Base-by-base conservation (phyloP, 2,113 vertebrate species). In the Podarcis muralis region DNA sequence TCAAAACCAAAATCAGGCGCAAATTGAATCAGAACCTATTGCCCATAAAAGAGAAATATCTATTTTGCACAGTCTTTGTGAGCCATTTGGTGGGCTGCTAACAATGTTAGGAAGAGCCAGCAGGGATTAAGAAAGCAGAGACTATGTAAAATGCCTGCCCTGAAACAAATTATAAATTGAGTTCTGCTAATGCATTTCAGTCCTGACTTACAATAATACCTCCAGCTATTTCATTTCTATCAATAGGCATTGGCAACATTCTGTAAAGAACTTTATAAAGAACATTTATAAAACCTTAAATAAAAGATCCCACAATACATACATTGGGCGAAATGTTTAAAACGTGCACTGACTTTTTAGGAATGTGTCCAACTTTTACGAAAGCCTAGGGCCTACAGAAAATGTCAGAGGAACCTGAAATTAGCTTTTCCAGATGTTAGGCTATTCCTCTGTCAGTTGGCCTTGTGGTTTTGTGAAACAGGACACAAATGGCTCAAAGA, bases 21-120 rank as follows among this genome's bases (percentile, higher is more conserved):
- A 75, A 68, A 66, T 68, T 86, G 18, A 0, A 76, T 25, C 4
- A 88, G 48, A 57, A 88, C 12, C 59, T 84, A 37, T 1, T 86
- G 78, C 75, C 5, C 43, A 65, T 85, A 87, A 84, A 88, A 69
- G 48, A 66, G 2, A 1, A 13, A 40, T 59, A 62, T 59, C 53
- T 4, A 6, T 1, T 2, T 48, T 65, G 65, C 3, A 59, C 25
- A 23, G 12, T 7, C 12, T 81, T 37, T 32, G 48, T 74, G n/a
- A 48, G 76, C 35, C 59, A 86, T 82, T 82, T 86, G 82, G 59
- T 6, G 57, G 18, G 37, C 80, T 75, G 53, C 71, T 90, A 84
- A 85, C 1, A 84, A n/a, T 25, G 85, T 32, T 30, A 89, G 53
- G 35, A 13, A 27, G 11, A 89, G 65, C 32, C 69, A 77, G 0